Percentiles rank a stretch among this genome's conserved stretches.
Conservation (phyloP, 2,797 vertebrate species). For the Erethizon dorsatum region DNA sequence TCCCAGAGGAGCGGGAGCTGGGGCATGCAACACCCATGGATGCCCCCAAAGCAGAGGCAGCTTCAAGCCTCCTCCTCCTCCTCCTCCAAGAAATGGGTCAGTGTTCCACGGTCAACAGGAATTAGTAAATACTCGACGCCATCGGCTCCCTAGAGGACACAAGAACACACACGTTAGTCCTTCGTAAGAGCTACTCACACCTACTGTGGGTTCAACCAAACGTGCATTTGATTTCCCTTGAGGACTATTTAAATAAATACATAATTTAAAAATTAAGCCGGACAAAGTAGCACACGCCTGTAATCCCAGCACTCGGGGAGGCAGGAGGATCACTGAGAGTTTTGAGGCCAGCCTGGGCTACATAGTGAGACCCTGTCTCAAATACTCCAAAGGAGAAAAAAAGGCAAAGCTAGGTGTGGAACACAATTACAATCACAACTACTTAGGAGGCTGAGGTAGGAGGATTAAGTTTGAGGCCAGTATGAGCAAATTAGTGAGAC, state of each 20-base stretch:
- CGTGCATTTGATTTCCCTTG: background rate
- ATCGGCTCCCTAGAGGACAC: constrained; percentile 93
- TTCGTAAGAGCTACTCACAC: background rate
- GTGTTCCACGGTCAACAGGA: constrained; percentile 93
- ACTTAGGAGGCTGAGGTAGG: background rate
- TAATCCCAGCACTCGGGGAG: background rate
- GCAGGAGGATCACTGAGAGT: background rate
- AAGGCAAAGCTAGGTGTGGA: background rate
- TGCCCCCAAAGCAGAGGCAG: constrained; percentile 41
- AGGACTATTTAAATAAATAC: constrained; percentile 9
- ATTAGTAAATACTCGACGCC: constrained; percentile 97
- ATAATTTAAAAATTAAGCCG: background rate
- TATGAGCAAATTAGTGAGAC: background rate
- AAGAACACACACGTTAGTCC: constrained; percentile 45
- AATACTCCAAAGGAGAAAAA: background rate
- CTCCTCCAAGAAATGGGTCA: constrained; percentile 96
- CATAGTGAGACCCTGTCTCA: background rate
- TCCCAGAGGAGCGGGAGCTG: constrained; percentile 61
- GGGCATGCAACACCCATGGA: background rate
- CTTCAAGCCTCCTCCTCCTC: constrained; percentile 90
- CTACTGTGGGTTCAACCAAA: background rate
- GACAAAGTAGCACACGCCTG: background rate
- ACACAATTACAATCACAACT: background rate
- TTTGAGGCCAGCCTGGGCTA: background rate
- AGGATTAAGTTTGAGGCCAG: background rate